Base-by-base conservation (phyloP, 2,113 vertebrate species). In the Gymnogyps californianus region DNA sequence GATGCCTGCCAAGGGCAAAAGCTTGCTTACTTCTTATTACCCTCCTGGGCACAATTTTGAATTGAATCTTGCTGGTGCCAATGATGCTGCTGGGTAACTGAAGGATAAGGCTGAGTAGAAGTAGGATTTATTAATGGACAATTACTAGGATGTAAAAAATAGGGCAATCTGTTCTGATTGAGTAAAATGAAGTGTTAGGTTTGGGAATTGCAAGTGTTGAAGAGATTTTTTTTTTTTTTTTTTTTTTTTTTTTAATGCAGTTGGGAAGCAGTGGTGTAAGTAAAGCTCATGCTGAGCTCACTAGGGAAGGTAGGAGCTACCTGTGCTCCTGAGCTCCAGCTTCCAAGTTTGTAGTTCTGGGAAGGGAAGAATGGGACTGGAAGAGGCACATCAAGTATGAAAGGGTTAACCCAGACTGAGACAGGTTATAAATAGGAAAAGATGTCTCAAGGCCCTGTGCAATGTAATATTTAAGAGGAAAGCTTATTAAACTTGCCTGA, bases 121-220 rank as follows among this genome's bases (percentile, higher is more conserved):
- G 59, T 32, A 93, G n/a, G 65, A 92, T 93, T 97, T 96, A 93
- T 97, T 95, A 95, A 87, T 59, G 83, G 77, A 59, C 89, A 92
- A 72, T 95, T 91, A 92, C 76, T 64, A 59, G 76, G 69, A 81
- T 67, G 75, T 92, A 71, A 87, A 74, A 92, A 84, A 38, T 64
- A 89, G 86, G 61, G 40, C 59, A 84, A 79, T 89, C 90, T 92
- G 47, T 91, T 94, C 85, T 83, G 52, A 65, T 97, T 81, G 62
- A 67, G 31, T 77, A 64, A 92, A 95, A 95, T 59, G 38, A 83
- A 88, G 85, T 52, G 52, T 85, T 92, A 54, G 77, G 61, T 46
- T 84, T 75, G 90, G 67, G 57, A 93, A 93, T 17, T 91, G 16
- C 9, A 46, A 59, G 31, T 36, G 12, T 77, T 58, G 17, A 70